Conservation (phyloP, 2,113 vertebrate species). For the Tringa solitaria region DNA sequence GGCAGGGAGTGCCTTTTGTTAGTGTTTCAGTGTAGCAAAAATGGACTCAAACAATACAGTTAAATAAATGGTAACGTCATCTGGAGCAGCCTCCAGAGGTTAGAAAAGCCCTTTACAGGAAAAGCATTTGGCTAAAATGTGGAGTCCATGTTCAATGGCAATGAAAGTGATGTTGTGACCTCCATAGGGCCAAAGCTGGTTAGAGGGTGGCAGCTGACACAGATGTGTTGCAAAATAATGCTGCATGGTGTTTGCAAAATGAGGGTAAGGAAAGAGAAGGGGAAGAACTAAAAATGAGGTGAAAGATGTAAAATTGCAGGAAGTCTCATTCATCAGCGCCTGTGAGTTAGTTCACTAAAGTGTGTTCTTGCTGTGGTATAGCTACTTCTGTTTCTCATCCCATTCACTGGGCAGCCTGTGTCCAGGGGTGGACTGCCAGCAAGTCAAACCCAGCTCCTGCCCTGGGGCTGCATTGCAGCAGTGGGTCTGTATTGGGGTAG, state of each 20-base stretch:
- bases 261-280: neutral
- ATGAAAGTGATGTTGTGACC: neutral
- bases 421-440: neutral
- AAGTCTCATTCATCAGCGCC: neutral
- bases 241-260: neutral
- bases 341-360: neutral
- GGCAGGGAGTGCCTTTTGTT: neutral
- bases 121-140: neutral
- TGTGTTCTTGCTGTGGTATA: neutral
- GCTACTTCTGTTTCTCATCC: neutral
- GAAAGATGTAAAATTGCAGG: neutral
- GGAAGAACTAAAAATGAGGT: neutral
- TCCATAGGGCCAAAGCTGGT: neutral
- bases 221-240: neutral
- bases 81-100: neutral
- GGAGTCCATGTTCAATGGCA: neutral
- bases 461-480: neutral
- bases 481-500: neutral
- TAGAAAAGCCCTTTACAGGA: neutral
- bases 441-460: neutral
- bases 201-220: neutral
- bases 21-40: neutral
- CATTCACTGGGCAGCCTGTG: neutral
- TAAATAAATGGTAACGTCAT: neutral
- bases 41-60: neutral